phyloP scores from a whole-genome alignment of 2,797 vertebrate genomes.

The Myoxocephalus aenaeus region DNA sequence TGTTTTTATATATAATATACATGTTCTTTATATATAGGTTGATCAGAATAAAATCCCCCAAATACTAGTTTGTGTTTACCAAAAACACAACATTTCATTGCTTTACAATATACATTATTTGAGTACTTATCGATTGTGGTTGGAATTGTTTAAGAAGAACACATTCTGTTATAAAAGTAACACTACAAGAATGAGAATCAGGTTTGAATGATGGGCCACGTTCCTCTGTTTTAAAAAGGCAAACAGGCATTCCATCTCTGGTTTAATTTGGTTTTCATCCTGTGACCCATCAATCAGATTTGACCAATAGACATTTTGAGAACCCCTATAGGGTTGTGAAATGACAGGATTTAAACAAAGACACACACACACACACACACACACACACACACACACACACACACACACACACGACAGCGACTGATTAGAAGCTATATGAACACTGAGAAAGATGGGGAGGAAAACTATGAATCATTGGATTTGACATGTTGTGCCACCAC shows the following conservation, averaged over 20 bases:
- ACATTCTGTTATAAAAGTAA: background rate
- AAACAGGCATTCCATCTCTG: constrained; percentile 38
- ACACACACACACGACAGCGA: constrained; percentile 5
- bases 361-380: background rate
- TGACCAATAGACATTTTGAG: constrained; percentile 45
- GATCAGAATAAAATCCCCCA: background rate
- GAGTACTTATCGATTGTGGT: background rate
- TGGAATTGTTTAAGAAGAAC: background rate
- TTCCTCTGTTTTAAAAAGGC: constrained; percentile 25
- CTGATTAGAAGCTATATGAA: constrained; percentile 52
- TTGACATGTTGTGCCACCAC: constrained; percentile 73
- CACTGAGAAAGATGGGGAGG: constrained; percentile 41
- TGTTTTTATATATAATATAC: background rate
- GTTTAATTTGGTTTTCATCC: constrained; percentile 51
- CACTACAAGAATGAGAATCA: background rate
- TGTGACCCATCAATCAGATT: constrained; percentile 46
- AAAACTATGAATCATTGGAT: constrained; percentile 66
- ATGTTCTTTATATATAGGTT: background rate
- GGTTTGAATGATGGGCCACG: constrained; percentile 33
- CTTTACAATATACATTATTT: background rate
- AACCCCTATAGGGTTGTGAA: constrained; percentile 39
- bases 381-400: background rate
- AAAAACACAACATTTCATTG: background rate
- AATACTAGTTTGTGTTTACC: background rate
- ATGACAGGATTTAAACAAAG: constrained; percentile 53